Evolutionary conservation across 2,797 vertebrate species (phyloP), one percentile per base, ranked within the genome.

Genomic region (Ambastaia sidthimunki): DNA sequence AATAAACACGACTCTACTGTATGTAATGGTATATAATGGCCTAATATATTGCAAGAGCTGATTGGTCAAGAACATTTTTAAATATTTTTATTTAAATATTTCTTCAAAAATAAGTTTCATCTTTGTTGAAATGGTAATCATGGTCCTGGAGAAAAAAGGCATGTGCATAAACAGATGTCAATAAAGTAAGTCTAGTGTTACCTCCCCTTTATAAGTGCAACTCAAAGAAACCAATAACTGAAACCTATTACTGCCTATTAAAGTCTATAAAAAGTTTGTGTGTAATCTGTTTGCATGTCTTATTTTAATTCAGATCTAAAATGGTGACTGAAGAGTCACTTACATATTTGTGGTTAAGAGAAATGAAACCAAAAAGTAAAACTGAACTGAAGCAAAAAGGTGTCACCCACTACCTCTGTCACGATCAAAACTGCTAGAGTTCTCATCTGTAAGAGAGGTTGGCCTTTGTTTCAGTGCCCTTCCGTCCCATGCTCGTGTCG

Each of bases 401-500:
- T 23, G 41, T 19, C 13, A 48, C 60, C 4, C 15, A 41, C 19
- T 82, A 83, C 81, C 84, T 86, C 71, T 71, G 18, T 63, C 76
- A 25, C 9, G 50, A 31, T 78, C 74, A 1, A n/a, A 44, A 52
- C 59, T 65, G 16, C 3, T 11, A 5, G 69, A 47, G 12, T 31
- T 25, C 4, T 87, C 85, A 44, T 90, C 85, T 0, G 92, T 90
- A 76, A 91, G 54, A 3, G 93, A 93, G 7, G 86, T 34, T 31
- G 88, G 66, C 83, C 90, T 87, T 85, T 90, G 90, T 57, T 44
- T 86, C 1, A 97, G 87, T 37, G 93, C 96, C 0, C 93, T 72
- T 3, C 95, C 48, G 66, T 90, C 19, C 96, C 96, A 90, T 78
- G 89, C 57, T 83, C 96, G 84, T 84, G 90, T 87, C 73, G 84